These are phyloP conservation scores for Cardiocondyla obscurior DNA, from an alignment of 1,140 invertebrate genomes.

Conservation along the genomic window DNA sequence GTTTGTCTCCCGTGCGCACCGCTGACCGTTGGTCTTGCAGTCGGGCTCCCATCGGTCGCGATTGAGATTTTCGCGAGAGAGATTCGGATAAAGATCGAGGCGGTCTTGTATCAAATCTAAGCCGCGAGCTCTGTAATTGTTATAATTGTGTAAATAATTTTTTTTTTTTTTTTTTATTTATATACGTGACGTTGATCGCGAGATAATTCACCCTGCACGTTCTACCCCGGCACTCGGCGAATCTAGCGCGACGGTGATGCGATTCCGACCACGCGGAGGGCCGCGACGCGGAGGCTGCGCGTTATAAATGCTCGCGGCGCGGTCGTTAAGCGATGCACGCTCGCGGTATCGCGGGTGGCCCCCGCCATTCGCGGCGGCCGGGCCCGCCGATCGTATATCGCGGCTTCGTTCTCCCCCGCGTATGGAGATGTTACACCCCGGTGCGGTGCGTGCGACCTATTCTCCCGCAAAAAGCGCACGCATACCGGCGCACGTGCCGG, in stretches of 20 bases:
- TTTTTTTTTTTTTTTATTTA: too few relatives aligned
- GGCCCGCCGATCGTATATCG: conserved; percentile 82
- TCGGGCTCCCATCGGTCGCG: too few relatives aligned
- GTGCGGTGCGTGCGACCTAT: conserved; percentile 40
- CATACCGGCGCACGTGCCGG: conserved; percentile 48
- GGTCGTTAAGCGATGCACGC: conserved; percentile 73
- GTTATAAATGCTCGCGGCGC: conserved; percentile 77
- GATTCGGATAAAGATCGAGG: too few relatives aligned
- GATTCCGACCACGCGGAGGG: too few relatives aligned
- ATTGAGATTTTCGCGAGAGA: too few relatives aligned
- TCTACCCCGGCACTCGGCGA: too few relatives aligned
- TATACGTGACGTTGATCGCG: too few relatives aligned
- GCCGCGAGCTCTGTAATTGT: too few relatives aligned
- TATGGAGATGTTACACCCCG: conserved; percentile 81
- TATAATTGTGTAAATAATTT: too few relatives aligned
- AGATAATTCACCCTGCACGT: too few relatives aligned
- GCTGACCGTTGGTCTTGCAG: conserved; percentile 1
- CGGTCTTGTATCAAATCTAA: too few relatives aligned
- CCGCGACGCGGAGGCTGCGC: conserved; percentile 1
- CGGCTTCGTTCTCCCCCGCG: conserved; percentile 76
- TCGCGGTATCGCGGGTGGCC: conserved; percentile 80
- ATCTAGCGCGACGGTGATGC: not conserved
- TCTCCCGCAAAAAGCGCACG: conserved; percentile 44
- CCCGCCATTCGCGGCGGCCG: conserved; percentile 74
- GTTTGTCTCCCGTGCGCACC: conserved; percentile 1